A percentile compares a stretch with the other conserved stretches of the same genome.
These are phyloP conservation scores for Chiloscyllium plagiosum DNA, from an alignment of 2,113 vertebrate species.

Conservation along the genomic window DNA sequence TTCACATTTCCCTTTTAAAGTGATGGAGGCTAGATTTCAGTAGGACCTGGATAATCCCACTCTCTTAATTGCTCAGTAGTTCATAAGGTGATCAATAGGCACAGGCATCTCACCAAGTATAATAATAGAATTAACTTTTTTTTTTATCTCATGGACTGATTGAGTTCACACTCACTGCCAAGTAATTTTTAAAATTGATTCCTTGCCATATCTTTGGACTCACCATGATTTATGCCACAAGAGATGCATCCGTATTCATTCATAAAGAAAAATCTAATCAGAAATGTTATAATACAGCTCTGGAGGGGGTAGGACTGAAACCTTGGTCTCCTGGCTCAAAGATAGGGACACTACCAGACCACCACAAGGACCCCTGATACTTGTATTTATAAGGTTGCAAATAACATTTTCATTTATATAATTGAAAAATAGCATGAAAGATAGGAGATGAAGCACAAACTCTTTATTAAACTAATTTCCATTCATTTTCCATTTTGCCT, in stretches of 20 bases:
- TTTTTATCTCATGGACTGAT: not conserved
- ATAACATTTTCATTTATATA: not conserved
- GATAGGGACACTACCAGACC: too few species aligned
- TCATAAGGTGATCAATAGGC: not conserved
- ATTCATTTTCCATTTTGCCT: not conserved
- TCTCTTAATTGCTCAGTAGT: not conserved
- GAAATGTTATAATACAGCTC: too few species aligned
- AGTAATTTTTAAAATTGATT: not conserved
- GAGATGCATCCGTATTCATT: not conserved
- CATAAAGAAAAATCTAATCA: too few species aligned
- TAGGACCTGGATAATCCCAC: not conserved
- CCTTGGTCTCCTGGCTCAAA: too few species aligned
- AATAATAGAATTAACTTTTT: not conserved
- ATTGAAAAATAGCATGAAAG: not conserved
- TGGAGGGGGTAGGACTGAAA: too few species aligned
- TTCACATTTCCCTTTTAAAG: not conserved
- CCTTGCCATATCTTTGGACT: not conserved
- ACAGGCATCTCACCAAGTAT: not conserved
- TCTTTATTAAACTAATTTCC: not conserved
- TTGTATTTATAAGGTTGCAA: not conserved
- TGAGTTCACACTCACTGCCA: not conserved
- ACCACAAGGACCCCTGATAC: not conserved
- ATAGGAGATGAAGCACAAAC: not conserved
- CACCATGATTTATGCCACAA: too few species aligned
- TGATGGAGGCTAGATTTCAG: not conserved